phyloP scores from a whole-genome alignment of 2,888 invertebrate genomes.

The Phasia obesa region DNA sequence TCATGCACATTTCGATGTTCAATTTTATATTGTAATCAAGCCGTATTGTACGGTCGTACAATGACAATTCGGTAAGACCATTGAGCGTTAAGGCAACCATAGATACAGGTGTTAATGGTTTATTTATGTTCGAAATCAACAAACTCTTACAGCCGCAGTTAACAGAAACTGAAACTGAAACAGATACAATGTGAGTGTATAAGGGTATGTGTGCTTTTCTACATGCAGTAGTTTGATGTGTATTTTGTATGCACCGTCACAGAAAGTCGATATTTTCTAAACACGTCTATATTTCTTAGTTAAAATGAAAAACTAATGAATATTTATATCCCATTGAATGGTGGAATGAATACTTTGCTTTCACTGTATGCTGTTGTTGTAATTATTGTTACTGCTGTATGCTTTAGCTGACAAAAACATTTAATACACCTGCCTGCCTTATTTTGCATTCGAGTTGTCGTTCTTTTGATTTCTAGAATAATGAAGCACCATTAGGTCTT shows the following conservation, averaged over 20 bases:
- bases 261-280: too few species aligned
- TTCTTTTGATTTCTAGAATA: not conserved
- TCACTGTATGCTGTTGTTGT: not conserved
- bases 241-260: not conserved
- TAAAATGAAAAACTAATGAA: conserved; percentile 25
- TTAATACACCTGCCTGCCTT: not conserved
- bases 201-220: not conserved
- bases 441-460: not conserved
- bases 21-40: conserved; percentile 5
- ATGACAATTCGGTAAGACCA: conserved; percentile 28
- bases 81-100: not conserved
- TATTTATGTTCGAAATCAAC: conserved; percentile 15
- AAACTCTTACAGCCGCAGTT: not conserved
- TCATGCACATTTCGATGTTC: not conserved
- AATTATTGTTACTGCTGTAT: not conserved
- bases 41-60: not conserved
- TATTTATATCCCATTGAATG: conserved; percentile 41
- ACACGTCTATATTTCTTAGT: not conserved
- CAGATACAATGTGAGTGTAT: too few species aligned
- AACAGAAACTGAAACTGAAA: too few species aligned
- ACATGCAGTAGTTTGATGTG: too few species aligned
- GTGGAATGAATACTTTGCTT: conserved; percentile 1
- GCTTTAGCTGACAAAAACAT: not conserved
- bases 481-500: not conserved
- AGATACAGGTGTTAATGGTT: conserved; percentile 35